A percentile compares a stretch with the other conserved stretches of the same genome.
Evolutionary conservation across 1,140 invertebrate species (phyloP).

Genomic region (Potamilus streckersoni): DNA sequence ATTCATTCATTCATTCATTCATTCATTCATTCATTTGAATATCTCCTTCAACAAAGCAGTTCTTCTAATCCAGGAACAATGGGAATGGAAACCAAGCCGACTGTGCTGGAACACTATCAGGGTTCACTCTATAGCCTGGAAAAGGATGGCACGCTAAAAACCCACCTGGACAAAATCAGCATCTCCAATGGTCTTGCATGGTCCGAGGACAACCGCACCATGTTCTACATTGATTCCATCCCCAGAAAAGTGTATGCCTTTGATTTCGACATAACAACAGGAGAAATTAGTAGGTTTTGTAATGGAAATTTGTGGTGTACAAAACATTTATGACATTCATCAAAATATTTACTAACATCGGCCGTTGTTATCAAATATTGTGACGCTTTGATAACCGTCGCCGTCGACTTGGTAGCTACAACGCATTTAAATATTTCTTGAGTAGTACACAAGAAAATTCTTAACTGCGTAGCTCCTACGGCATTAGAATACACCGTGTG

Average conservation of each 20-base stretch:
- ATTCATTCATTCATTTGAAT: too few relatives aligned
- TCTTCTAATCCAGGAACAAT: constrained; percentile 18
- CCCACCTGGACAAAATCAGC: constrained; percentile 25
- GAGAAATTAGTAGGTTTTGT: constrained; percentile 74
- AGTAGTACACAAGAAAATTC: too few relatives aligned
- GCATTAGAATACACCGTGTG: too few relatives aligned
- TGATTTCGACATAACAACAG: constrained; percentile 79
- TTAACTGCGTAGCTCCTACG: too few relatives aligned
- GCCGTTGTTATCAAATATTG: too few relatives aligned
- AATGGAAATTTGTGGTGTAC: too few relatives aligned
- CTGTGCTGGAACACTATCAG: constrained; percentile 7
- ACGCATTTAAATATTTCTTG: too few relatives aligned
- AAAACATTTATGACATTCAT: too few relatives aligned
- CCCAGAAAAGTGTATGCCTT: constrained; percentile 72
- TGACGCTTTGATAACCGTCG: too few relatives aligned
- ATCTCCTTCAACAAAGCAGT: not conserved
- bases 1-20: too few relatives aligned
- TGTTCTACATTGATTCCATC: constrained; percentile 69
- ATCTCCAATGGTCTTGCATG: constrained; percentile 73
- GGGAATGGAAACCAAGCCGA: constrained; percentile 9
- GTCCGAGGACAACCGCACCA: constrained; percentile 76
- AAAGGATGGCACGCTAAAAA: constrained; percentile 12
- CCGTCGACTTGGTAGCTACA: too few relatives aligned
- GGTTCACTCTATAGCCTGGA: constrained; percentile 21
- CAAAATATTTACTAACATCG: too few relatives aligned